A percentile compares a stretch with the other conserved stretches of the same genome.
These are phyloP conservation scores for Drosophila paracracens DNA, from an alignment of 2,888 invertebrate genomes.

Conservation along the genomic window DNA sequence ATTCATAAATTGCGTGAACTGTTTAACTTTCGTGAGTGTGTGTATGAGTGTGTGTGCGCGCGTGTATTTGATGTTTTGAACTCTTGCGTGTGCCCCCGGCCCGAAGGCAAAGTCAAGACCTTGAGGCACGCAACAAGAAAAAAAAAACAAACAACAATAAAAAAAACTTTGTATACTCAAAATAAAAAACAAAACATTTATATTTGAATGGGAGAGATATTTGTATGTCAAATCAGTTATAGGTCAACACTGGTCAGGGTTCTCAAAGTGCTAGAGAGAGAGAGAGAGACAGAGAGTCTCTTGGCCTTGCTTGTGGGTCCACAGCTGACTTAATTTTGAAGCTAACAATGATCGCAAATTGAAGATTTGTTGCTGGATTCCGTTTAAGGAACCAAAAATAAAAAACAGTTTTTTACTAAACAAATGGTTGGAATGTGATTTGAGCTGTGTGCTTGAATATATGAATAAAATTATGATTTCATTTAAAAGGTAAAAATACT, in stretches of 20 bases:
- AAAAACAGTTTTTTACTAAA: constrained; percentile 15
- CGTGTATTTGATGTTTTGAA: constrained; percentile 58
- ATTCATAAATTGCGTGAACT: constrained; percentile 76
- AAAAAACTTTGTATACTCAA: constrained; percentile 26
- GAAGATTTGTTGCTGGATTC: constrained; percentile 1
- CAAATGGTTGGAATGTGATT: constrained; percentile 1
- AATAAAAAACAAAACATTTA: constrained; percentile 31
- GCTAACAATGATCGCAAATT: constrained; percentile 23
- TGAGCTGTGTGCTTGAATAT: not conserved
- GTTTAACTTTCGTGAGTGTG: constrained; percentile 39
- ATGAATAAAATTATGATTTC: constrained; percentile 5
- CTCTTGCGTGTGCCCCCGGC: constrained; percentile 59
- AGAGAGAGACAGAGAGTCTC: constrained; percentile 15
- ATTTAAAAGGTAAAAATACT: not conserved
- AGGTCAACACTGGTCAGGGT: constrained; percentile 71
- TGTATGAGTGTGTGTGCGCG: constrained; percentile 24
- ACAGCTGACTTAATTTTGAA: constrained; percentile 25
- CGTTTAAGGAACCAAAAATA: not conserved
- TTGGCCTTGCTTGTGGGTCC: constrained; percentile 61
- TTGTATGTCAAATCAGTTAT: constrained; percentile 58
- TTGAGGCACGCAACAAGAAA: constrained; percentile 30
- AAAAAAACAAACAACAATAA: constrained; percentile 43
- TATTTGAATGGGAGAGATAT: not conserved
- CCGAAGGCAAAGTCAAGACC: constrained; percentile 70
- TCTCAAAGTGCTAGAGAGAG: constrained; percentile 18